A percentile compares a stretch with the other conserved stretches of the same genome.
These are phyloP conservation scores for Sternarchorhynchus goeldii DNA, from an alignment of 2,797 vertebrate species.

Conservation along the genomic window DNA sequence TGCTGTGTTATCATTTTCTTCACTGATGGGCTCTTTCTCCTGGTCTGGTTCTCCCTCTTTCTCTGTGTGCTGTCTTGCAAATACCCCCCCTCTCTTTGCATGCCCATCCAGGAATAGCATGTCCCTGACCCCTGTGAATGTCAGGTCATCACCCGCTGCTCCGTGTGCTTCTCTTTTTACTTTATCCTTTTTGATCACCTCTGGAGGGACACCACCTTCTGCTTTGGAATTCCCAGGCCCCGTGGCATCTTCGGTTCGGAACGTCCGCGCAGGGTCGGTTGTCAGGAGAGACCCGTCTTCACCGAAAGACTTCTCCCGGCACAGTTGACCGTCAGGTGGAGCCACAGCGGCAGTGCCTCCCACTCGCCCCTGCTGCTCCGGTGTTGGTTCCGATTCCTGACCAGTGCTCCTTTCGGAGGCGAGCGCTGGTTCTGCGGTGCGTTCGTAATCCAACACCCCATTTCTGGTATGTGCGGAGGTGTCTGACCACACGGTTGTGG, in stretches of 20 bases:
- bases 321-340: background rate
- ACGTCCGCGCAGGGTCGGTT: conserved; percentile 53
- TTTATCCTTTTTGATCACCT: conserved; percentile 62
- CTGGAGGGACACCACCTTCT: conserved; percentile 66
- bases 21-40: conserved; percentile 49
- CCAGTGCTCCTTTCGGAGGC: conserved; percentile 59
- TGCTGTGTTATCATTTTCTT: conserved; percentile 55
- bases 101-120: conserved; percentile 62
- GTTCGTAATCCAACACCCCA: conserved; percentile 38
- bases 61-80: conserved; percentile 60
- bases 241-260: conserved; percentile 60
- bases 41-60: conserved; percentile 52
- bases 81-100: conserved; percentile 57
- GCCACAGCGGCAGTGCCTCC: conserved; percentile 53
- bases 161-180: conserved; percentile 65
- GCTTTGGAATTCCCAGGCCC: conserved; percentile 65
- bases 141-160: conserved; percentile 66
- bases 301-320: conserved; percentile 4
- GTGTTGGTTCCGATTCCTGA: conserved; percentile 57
- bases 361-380: conserved; percentile 51
- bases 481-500: background rate
- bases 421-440: conserved; percentile 65
- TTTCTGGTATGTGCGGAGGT: background rate
- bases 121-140: conserved; percentile 68
- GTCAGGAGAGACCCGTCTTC: background rate